Evolutionary conservation across 2,888 invertebrate genomes (phyloP).

Genomic region (Sarcophaga subvicina): DNA sequence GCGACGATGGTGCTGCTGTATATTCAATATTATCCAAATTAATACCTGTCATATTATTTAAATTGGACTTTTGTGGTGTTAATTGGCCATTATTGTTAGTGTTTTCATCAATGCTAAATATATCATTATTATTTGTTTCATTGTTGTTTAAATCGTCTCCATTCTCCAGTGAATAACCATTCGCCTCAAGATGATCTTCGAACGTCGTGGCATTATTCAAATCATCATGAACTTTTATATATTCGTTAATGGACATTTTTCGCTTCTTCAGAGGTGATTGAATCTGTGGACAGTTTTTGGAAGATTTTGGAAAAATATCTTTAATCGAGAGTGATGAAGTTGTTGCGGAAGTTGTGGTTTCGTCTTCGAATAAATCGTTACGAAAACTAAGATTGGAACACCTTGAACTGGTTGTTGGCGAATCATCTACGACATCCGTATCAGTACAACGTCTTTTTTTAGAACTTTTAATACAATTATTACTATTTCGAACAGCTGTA

Average conservation of each 20-base stretch:
- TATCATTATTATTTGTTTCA: constrained; percentile 69
- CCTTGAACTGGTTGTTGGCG: constrained; percentile 76
- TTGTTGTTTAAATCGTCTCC: constrained; percentile 70
- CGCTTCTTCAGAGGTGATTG: constrained; percentile 69
- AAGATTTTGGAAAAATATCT: constrained; percentile 33
- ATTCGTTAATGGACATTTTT: constrained; percentile 65
- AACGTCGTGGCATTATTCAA: constrained; percentile 19
- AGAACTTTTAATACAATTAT: constrained; percentile 56
- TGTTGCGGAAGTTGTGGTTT: constrained; percentile 36
- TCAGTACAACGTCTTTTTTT: constrained; percentile 69
- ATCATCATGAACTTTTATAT: constrained; percentile 59
- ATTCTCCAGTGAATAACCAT: neutral
- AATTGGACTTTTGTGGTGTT: constrained; percentile 56
- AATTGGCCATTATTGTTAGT: constrained; percentile 61
- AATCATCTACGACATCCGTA: constrained; percentile 71
- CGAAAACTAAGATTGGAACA: constrained; percentile 74
- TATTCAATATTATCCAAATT: constrained; percentile 58
- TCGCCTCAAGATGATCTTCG: constrained; percentile 13
- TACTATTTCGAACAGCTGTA: neutral
- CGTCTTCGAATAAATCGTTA: constrained; percentile 71
- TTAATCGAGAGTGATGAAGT: constrained; percentile 28
- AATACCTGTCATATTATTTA: constrained; percentile 53
- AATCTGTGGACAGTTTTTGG: constrained; percentile 51
- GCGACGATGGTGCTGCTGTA: constrained; percentile 28
- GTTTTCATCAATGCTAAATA: constrained; percentile 38